phyloP scores from a whole-genome alignment of 2,888 invertebrate species.

The Adineta ricciae region DNA sequence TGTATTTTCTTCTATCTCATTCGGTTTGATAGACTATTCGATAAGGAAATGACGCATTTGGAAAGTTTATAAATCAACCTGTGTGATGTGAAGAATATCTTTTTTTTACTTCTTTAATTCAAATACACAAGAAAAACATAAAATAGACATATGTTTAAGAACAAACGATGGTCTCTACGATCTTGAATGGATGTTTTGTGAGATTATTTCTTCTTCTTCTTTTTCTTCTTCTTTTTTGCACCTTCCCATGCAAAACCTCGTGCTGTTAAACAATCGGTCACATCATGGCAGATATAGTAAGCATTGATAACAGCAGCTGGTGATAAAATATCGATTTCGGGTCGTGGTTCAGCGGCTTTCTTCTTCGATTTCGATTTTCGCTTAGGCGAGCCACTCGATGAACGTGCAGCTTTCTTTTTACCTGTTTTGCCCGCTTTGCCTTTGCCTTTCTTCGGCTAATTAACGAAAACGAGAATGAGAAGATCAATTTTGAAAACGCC shows the following conservation, averaged over 20 bases:
- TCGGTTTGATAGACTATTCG: too few relatives aligned
- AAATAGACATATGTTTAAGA: background rate
- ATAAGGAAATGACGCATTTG: background rate
- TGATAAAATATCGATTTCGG: background rate
- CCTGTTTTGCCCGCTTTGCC: background rate
- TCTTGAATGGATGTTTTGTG: background rate
- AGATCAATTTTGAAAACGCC: too few relatives aligned
- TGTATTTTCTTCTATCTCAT: too few relatives aligned
- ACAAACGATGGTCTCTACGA: too few relatives aligned
- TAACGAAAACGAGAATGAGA: background rate
- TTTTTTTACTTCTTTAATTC: background rate
- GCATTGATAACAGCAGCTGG: slow-evolving; percentile 15
- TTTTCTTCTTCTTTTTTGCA: background rate
- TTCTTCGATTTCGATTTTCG: background rate
- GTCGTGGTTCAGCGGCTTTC: background rate
- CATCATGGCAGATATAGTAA: slow-evolving; percentile 21
- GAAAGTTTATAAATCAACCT: background rate
- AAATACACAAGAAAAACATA: background rate
- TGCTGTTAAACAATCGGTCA: background rate
- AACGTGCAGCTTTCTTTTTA: background rate
- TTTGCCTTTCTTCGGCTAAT: background rate
- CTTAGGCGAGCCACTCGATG: background rate
- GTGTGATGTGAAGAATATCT: background rate
- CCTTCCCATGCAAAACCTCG: slow-evolving; percentile 24
- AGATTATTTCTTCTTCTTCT: background rate